Percentiles rank a stretch among this genome's conserved stretches.
Conservation (phyloP, 2,113 vertebrate genomes). For the Todiramphus saurophagus region DNA sequence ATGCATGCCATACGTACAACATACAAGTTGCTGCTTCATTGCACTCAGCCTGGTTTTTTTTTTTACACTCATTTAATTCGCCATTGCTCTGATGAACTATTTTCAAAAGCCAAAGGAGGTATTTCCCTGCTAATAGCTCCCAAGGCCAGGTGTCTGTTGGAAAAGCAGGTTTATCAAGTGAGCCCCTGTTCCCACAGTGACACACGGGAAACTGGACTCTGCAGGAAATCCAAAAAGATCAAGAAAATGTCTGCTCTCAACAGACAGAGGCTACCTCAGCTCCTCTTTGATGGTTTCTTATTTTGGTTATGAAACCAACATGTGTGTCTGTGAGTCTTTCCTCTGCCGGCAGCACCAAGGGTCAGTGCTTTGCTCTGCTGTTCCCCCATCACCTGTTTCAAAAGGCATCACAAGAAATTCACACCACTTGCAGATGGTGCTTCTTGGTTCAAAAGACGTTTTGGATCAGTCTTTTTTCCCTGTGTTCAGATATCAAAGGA, state of each 20-base stretch:
- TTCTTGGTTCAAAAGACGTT: neutral
- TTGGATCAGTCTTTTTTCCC: neutral
- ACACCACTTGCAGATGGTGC: neutral
- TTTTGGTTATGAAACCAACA: neutral
- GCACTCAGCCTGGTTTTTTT: neutral
- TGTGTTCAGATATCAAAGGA: too few relatives aligned
- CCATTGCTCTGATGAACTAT: neutral
- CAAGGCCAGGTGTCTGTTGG: neutral
- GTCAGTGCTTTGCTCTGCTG: neutral
- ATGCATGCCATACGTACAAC: fast-evolving
- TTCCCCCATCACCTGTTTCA: neutral
- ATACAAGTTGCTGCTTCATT: fast-evolving
- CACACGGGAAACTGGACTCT: neutral
- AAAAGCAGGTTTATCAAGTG: neutral
- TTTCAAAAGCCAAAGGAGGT: neutral
- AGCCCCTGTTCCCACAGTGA: neutral
- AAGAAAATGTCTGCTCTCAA: neutral
- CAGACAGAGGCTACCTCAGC: neutral
- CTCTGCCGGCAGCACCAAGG: fast-evolving
- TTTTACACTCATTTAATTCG: neutral
- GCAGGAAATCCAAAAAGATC: neutral
- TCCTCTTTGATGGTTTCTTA: neutral
- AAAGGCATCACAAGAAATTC: neutral
- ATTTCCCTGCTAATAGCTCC: neutral
- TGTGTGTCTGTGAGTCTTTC: fast-evolving